A percentile compares a stretch with the other conserved stretches of the same genome.
Conservation (phyloP, 1,140 invertebrate genomes). For the Papilio helenus region DNA sequence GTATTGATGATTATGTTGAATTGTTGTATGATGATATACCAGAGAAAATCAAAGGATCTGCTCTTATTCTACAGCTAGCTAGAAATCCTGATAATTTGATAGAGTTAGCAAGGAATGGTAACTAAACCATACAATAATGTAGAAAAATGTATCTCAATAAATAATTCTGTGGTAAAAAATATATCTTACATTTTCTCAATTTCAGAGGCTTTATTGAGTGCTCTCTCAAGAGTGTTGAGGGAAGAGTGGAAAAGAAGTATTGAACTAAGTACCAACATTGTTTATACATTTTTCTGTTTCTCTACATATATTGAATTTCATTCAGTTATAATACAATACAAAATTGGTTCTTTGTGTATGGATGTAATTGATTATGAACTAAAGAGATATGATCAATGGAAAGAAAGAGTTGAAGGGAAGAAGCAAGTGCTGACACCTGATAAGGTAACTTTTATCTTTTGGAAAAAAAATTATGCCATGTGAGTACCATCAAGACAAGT, state of each 20-base stretch:
- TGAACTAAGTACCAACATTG: slow-evolving; percentile 97
- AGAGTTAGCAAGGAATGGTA: slow-evolving; percentile 96
- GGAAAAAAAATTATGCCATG: neutral
- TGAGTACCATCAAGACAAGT: neutral
- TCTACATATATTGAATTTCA: slow-evolving; percentile 98
- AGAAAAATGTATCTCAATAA: slow-evolving; percentile 10
- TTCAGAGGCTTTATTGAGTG: slow-evolving; percentile 97
- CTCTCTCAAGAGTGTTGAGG: slow-evolving; percentile 95
- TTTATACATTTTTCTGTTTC: slow-evolving; percentile 98
- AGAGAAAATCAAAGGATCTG: slow-evolving; percentile 97
- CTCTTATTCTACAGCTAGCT: slow-evolving; percentile 94
- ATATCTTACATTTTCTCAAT: slow-evolving; percentile 47
- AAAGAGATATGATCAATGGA: slow-evolving; percentile 96
- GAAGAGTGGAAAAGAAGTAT: slow-evolving; percentile 99
- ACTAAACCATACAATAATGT: slow-evolving; percentile 19
- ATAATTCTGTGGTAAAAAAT: neutral
- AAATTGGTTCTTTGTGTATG: slow-evolving; percentile 97
- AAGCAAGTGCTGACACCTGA: slow-evolving; percentile 78
- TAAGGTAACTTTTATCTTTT: slow-evolving; percentile 58
- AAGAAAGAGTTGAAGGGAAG: slow-evolving; percentile 91
- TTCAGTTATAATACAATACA: slow-evolving; percentile 88
- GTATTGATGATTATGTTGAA: slow-evolving; percentile 97
- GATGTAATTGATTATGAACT: slow-evolving; percentile 98
- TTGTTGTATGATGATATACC: slow-evolving; percentile 97
- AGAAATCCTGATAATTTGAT: slow-evolving; percentile 97